Evolutionary conservation across 1,140 invertebrate genomes (phyloP).

Genomic region (Hyposmocoma kahamanoa): DNA sequence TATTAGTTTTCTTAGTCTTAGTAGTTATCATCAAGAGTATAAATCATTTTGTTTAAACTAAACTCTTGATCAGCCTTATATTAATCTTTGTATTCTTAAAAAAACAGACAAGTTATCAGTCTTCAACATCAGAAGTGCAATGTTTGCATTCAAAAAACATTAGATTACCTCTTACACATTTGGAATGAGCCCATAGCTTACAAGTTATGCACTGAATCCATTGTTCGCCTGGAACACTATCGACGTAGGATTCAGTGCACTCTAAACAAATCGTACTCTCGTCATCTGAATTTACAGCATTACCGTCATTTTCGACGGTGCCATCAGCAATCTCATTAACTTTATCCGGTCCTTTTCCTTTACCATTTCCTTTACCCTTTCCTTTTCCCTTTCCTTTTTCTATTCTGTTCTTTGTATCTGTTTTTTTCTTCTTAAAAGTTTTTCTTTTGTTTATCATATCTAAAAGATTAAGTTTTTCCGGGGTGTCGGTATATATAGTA

Average conservation of each 20-base stretch:
- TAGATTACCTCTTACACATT: not conserved
- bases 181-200: conserved; percentile 10
- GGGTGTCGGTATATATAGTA: conserved; percentile 22
- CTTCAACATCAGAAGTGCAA: conserved; percentile 10
- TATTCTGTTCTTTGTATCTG: no score
- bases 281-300: conserved; percentile 17
- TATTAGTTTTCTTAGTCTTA: no score
- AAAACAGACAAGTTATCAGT: no score
- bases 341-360: no score
- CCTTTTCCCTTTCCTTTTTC: no score
- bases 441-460: conserved; percentile 23
- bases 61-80: no score
- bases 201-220: conserved; percentile 22
- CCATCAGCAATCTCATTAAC: no score
- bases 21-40: no score
- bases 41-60: no score
- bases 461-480: conserved; percentile 14
- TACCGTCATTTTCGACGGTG: conserved; percentile 23
- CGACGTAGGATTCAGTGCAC: conserved; percentile 24
- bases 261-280: conserved; percentile 21
- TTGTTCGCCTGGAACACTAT: conserved; percentile 24
- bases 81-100: no score
- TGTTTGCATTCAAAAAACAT: conserved; percentile 12
- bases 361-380: no score
- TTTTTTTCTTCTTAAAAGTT: no score